These are phyloP conservation scores for Parambassis ranga DNA, from an alignment of 2,797 vertebrate genomes.

Conservation along the genomic window DNA sequence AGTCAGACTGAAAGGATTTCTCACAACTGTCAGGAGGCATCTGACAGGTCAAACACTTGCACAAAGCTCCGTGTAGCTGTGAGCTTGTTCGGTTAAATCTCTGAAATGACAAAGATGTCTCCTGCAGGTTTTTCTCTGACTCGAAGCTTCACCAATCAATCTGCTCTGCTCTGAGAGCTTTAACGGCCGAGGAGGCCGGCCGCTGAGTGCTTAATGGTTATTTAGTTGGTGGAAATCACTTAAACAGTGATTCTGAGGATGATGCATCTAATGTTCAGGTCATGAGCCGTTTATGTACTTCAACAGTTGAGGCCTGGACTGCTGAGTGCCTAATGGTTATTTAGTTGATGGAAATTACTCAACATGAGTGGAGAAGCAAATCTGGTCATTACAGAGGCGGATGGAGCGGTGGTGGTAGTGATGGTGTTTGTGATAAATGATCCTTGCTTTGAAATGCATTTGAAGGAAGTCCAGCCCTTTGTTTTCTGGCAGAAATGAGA, in stretches of 20 bases:
- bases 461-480: conserved; percentile 36
- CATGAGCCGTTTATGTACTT: conserved; percentile 62
- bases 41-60: neutral
- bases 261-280: conserved; percentile 59
- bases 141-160: conserved; percentile 38
- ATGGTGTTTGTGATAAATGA: conserved; percentile 42
- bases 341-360: conserved; percentile 70
- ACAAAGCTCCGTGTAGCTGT: neutral
- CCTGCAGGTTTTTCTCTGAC: neutral
- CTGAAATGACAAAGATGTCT: neutral
- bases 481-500: conserved; percentile 37
- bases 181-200: conserved; percentile 9
- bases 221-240: conserved; percentile 65
- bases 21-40: conserved; percentile 11
- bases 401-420: conserved; percentile 14
- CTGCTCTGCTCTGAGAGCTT: conserved; percentile 11
- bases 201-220: conserved; percentile 67
- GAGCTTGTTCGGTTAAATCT: neutral
- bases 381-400: conserved; percentile 61
- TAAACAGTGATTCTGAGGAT: conserved; percentile 45
- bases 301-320: conserved; percentile 41
- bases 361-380: conserved; percentile 35
- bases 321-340: conserved; percentile 72
- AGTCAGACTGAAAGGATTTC: conserved; percentile 45
- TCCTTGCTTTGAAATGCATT: conserved; percentile 30